A percentile compares a stretch with the other conserved stretches of the same genome.
Evolutionary conservation across 30 jellyfish, hydroid and myxozoan species (phyloP).

Genomic region (Clytia hemisphaerica): DNA sequence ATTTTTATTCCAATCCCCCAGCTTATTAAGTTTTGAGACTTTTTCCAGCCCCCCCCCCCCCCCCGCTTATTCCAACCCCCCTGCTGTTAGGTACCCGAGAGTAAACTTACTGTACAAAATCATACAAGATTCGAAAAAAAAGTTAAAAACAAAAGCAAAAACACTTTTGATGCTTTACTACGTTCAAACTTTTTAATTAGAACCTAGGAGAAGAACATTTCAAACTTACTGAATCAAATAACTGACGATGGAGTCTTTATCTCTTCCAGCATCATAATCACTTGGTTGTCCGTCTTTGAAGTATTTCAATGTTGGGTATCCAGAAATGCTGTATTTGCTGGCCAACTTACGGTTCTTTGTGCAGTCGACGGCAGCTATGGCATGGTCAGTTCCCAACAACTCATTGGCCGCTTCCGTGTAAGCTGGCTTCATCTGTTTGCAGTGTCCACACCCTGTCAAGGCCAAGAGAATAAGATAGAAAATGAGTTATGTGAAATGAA

Average conservation of each 20-base stretch:
- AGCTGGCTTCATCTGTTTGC: constrained; percentile 85
- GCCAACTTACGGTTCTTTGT: constrained; percentile 42
- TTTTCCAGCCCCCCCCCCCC: no score
- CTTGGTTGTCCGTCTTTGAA: constrained; percentile 49
- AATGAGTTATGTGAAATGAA: no score
- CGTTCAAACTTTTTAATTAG: no score
- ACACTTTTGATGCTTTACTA: no score
- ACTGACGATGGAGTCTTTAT: constrained; percentile 29
- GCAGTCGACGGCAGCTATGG: constrained; percentile 84
- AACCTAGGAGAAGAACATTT: no score
- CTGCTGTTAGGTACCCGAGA: no score
- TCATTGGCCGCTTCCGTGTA: constrained; percentile 81
- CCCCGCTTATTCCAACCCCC: no score
- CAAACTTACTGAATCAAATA: constrained; percentile 39
- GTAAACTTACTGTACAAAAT: no score
- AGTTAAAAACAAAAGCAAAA: no score
- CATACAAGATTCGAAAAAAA: no score
- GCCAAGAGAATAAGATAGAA: not conserved
- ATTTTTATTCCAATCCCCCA: no score
- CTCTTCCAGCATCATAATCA: constrained; percentile 61
- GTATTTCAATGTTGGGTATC: constrained; percentile 66
- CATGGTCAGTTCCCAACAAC: constrained; percentile 39
- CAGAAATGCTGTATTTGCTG: constrained; percentile 37
- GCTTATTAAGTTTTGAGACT: no score
- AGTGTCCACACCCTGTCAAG: constrained; percentile 92